phyloP scores from a whole-genome alignment of 1,140 invertebrate genomes.

The Frieseomelitta varia region DNA sequence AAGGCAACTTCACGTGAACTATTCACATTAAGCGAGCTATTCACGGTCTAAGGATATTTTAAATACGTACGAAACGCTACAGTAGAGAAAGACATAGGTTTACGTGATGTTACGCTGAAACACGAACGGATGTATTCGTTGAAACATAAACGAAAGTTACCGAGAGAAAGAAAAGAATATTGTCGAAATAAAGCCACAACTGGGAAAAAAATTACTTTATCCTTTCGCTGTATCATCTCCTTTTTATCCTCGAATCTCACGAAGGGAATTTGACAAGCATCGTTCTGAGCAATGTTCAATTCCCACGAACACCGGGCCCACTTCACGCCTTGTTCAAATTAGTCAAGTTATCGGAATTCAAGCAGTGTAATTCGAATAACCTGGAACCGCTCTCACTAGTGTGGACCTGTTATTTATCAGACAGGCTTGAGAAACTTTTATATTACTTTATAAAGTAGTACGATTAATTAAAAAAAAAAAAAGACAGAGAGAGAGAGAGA shows the following conservation, averaged over 20 bases:
- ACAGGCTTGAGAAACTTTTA: neutral
- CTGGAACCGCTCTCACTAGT: neutral
- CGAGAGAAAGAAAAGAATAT: slow-evolving; percentile 9
- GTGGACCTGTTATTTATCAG: neutral
- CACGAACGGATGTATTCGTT: slow-evolving; percentile 62
- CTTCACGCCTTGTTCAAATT: neutral
- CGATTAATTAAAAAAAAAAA: too few relatives aligned
- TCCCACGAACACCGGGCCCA: neutral
- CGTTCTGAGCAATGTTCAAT: slow-evolving; percentile 4
- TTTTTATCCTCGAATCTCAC: neutral
- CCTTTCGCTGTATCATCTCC: neutral
- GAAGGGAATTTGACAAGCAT: neutral
- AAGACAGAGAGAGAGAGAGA: too few relatives aligned
- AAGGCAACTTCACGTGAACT: slow-evolving; percentile 30
- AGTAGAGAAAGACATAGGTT: slow-evolving; percentile 47
- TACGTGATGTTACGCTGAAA: slow-evolving; percentile 36
- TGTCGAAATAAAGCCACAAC: slow-evolving; percentile 54
- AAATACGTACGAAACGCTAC: slow-evolving; percentile 64
- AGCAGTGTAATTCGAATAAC: neutral
- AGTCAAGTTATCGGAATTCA: neutral
- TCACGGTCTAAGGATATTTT: slow-evolving; percentile 64
- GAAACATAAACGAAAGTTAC: slow-evolving; percentile 43
- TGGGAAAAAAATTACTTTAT: slow-evolving; percentile 1
- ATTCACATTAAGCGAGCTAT: neutral
- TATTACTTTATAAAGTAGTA: too few relatives aligned